Evolutionary conservation across 1,140 invertebrate genomes (phyloP).

Genomic region (Caerostris darwini): DNA sequence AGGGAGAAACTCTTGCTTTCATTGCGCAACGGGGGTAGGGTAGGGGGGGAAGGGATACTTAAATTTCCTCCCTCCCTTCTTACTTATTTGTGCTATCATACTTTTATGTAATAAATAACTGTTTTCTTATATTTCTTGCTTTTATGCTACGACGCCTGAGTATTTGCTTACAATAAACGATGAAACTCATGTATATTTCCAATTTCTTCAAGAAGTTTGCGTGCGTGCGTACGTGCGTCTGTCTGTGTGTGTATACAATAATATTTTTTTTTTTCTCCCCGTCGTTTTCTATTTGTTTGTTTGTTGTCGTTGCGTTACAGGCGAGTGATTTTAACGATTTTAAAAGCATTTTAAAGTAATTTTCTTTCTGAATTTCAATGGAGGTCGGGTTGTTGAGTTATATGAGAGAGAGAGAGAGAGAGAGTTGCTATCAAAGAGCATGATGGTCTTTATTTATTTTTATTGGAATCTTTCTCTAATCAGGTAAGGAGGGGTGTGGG

Average conservation of each 20-base stretch:
- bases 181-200: slow-evolving; percentile 42
- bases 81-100: slow-evolving; percentile 37
- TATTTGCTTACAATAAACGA: slow-evolving; percentile 52
- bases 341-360: slow-evolving; percentile 66
- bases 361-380: slow-evolving; percentile 45
- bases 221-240: background rate
- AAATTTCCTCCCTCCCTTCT: background rate
- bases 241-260: too few relatives aligned
- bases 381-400: slow-evolving; percentile 16
- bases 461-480: background rate
- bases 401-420: background rate
- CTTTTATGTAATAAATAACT: slow-evolving; percentile 71
- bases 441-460: slow-evolving; percentile 1
- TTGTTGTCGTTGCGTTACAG: slow-evolving; percentile 9
- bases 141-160: background rate
- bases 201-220: background rate
- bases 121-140: slow-evolving; percentile 41
- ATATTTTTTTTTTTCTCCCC: too few relatives aligned
- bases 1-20: slow-evolving; percentile 64
- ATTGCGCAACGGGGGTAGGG: background rate
- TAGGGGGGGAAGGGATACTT: background rate
- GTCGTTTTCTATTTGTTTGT: slow-evolving; percentile 4
- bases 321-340: slow-evolving; percentile 45
- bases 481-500: too few relatives aligned
- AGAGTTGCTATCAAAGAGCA: background rate